Percentiles rank a stretch among this genome's conserved stretches.
phyloP scores from a whole-genome alignment of 2,888 invertebrate genomes.

The Pollenia labialis region DNA sequence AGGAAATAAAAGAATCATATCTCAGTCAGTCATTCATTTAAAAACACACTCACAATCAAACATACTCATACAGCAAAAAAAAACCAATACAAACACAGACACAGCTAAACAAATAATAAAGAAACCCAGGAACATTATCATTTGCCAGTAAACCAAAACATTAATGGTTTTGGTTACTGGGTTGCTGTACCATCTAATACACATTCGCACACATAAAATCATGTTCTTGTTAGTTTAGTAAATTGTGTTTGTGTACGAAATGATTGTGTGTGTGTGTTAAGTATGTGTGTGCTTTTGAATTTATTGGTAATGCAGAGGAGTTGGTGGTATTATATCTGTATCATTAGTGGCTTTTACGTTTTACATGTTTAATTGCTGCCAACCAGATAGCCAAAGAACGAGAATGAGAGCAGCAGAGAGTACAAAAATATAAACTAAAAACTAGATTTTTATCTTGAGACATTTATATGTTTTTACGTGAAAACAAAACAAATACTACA shows the following conservation, averaged over 20 bases:
- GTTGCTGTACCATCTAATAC: neutral
- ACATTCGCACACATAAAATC: neutral
- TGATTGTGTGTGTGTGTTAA: neutral
- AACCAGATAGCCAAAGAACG: conserved; percentile 23
- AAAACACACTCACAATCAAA: conserved; percentile 11
- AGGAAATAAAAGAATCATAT: conserved; percentile 32
- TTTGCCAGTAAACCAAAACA: conserved; percentile 66
- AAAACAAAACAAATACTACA: conserved; percentile 16
- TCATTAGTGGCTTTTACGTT: conserved; percentile 69
- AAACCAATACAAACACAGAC: conserved; percentile 15
- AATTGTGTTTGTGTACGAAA: neutral
- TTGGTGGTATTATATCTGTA: conserved; percentile 63
- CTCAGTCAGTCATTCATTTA: conserved; percentile 44
- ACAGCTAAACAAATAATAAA: neutral
- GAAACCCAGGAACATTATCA: conserved; percentile 44
- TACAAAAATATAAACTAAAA: conserved; percentile 8
- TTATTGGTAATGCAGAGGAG: conserved; percentile 62
- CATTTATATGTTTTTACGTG: conserved; percentile 49
- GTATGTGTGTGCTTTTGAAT: conserved; percentile 24
- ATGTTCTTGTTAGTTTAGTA: conserved; percentile 1
- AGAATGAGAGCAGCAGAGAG: neutral
- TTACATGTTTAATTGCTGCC: conserved; percentile 73
- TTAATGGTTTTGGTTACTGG: conserved; percentile 64
- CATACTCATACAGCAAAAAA: neutral
- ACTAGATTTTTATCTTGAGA: conserved; percentile 77